Evolutionary conservation across 2,888 invertebrate species (phyloP), one percentile per base, ranked within the genome.

Genomic region (Hyppa rectilinea): DNA sequence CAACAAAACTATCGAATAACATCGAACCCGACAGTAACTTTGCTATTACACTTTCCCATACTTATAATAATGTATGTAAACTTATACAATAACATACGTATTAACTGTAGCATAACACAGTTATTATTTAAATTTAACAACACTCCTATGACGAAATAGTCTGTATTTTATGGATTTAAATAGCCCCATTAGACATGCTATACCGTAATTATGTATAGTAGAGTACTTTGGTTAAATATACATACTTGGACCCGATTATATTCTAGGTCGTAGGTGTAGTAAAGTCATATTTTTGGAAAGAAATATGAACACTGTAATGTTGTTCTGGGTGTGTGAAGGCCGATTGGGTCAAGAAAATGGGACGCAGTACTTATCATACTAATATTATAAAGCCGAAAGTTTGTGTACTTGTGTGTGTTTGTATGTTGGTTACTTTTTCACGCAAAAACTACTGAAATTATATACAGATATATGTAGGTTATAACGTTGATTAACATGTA

Each of bases 111-210:
- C 61, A 75, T 12, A 62, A 70, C 52, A 70, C 47, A 53, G 71
- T 65, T 67, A 71, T 78, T 82, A 82, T 82, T 83, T 59, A 81
- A 79, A 80, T 75, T 71, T 73, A 67, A 80, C 78, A 74, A 71
- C 73, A 68, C 49, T 61, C 47, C 6, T 50, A 58, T 59, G 68
- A 64, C 20, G 56, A 34, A 64, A 17, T 4, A 10, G 20, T 38
- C 34, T 38, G 23, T 59, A 50, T 66, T 67, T 58, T 60, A 65
- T 43, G 50, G 62, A 55, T 70, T 75, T 70, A 62, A 65, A 31
- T 45, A 53, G 29, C 40, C 14, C 65, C 3, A 49, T 55, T 59
- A 45, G 29, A 75, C 75, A 78, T 79, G 80, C 75, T 78, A 78
- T 49, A 49, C 10, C 1, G 52, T 47, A 31, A 61, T 78, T 62